Evolutionary conservation across 2,888 invertebrate genomes (phyloP).

Genomic region (Diploptera punctata): DNA sequence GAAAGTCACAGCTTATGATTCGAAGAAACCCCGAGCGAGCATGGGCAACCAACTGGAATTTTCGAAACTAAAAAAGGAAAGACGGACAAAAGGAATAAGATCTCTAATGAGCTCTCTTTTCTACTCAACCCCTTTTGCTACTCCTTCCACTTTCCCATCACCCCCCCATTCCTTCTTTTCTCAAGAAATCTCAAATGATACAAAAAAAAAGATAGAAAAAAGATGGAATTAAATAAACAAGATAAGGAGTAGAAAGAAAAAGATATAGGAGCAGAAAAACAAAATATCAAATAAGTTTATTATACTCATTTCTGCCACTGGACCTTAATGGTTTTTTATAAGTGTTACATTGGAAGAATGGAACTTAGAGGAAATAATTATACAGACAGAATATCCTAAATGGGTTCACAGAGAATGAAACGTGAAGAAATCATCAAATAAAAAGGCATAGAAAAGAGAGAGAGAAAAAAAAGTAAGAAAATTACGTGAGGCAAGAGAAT

Average conservation of each 20-base stretch:
- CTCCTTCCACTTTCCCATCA: neutral
- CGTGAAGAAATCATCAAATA: slow-evolving; percentile 9
- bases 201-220: slow-evolving; percentile 24
- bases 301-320: slow-evolving; percentile 21
- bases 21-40: slow-evolving; percentile 9
- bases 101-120: slow-evolving; percentile 38
- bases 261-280: slow-evolving; percentile 21
- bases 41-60: slow-evolving; percentile 26
- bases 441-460: neutral
- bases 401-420: slow-evolving; percentile 34
- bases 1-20: slow-evolving; percentile 5
- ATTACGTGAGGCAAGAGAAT: slow-evolving; percentile 3
- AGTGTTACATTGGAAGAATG: slow-evolving; percentile 25
- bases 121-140: slow-evolving; percentile 20
- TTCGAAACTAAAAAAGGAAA: slow-evolving; percentile 22
- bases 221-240: slow-evolving; percentile 26
- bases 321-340: slow-evolving; percentile 28
- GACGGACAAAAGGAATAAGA: slow-evolving; percentile 35
- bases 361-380: slow-evolving; percentile 37
- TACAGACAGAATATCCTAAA: slow-evolving; percentile 33
- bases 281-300: slow-evolving; percentile 35
- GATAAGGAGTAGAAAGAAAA: slow-evolving; percentile 6
- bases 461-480: neutral
- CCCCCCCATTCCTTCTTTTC: slow-evolving; percentile 7
- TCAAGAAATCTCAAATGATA: slow-evolving; percentile 26